Base-by-base conservation (phyloP, 2,888 invertebrate species). In the Hirtodrosophila histrioides region DNA sequence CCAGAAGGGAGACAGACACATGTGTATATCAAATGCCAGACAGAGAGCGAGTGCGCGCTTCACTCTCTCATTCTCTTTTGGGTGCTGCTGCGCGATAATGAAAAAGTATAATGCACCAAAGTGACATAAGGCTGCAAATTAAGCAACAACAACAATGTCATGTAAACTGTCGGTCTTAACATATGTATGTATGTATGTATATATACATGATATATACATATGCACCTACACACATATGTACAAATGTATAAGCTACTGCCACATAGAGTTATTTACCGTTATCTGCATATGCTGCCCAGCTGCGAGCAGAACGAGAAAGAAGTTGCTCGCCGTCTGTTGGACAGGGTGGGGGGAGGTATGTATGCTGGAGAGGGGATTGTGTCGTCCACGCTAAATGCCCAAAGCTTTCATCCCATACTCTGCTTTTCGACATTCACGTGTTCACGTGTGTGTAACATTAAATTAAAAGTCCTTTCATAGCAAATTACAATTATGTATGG, bases 101-200 rank as follows among this genome's bases (percentile, higher is more conserved):
- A 86, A 83, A 79, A 83, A 86, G 78, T 77, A 81, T 86, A 88
- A 84, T 78, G 80, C 82, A 82, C 85, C 83, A 82, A 86, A 84
- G 88, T 84, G 84, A 86, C 84, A 83, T 87, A 84, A 84, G 88
- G 88, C 84, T 86, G 84, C 82, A 87, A 88, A 84, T 84, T 84
- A 84, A 84, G 75, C 78, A 85, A 82, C 56, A 75, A 68, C 74
- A 82, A 72, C 66, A 70, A 72, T 44, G 40, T 35, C 43, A 46
- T 74, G 74, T 85, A 79, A 83, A 62, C 72, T 66, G 63, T 83
- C 45, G 67, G 55, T 27, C 43, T 35, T 45, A 70, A 50, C 44
- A 56, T 62, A 48, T n/a, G 35, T 45, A 39, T 48, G 54, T 36
- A 57, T 45, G 57, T 62, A 29, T 46, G 29, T 40, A 41, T 12